Evolutionary conservation across 1,140 invertebrate species (phyloP), one percentile per base, ranked within the genome.

Genomic region (Psix sp.): DNA sequence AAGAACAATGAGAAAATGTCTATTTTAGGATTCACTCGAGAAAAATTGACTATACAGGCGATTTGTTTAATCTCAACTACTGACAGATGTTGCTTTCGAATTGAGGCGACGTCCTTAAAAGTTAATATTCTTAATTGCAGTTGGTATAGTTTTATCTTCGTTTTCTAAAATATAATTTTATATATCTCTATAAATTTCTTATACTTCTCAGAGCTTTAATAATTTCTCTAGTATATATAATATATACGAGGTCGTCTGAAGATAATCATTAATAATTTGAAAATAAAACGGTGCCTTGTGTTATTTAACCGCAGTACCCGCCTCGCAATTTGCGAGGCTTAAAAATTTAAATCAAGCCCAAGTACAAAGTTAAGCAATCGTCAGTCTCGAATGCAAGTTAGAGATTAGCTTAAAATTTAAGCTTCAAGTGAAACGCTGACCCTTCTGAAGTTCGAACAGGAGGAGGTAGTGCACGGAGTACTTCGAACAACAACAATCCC

Each of bases 301-400:
- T 65, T 52, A 72, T 43, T 65, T 65, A 63, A 65, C 38, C 36
- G 6, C 2, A 14, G 45, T 38, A 63, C 59, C 59, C 36, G 51
- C 20, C 33, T 31, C 40, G 52, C 52, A 42, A 51, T 59, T 59
- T 40, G 63, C 57, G 65, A 42, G 59, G 73, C 52, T 75, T 70
- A 66, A 75, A 75, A 75, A 75, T 59, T 75, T 75, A 70, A 75
- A 75, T 75, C 59, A 70, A 75, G 72, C 73, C 66, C 54, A 75
- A 70, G 66, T 56, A 60, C 54, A 38, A 70, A 75, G 73, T 75
- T 75, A 59, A 75, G 59, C 54, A 75, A 70, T 75, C 73, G 71
- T 75, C 73, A 75, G 60, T 75, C 73, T 60, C 52, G 60, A 66
- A 66, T 60, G 59, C 49, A 54, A 74, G 46, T 56, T 49, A 42